Percentiles rank a stretch among this genome's conserved stretches.
These are phyloP conservation scores for Ceratina calcarata DNA, from an alignment of 1,140 invertebrate genomes.

Conservation along the genomic window DNA sequence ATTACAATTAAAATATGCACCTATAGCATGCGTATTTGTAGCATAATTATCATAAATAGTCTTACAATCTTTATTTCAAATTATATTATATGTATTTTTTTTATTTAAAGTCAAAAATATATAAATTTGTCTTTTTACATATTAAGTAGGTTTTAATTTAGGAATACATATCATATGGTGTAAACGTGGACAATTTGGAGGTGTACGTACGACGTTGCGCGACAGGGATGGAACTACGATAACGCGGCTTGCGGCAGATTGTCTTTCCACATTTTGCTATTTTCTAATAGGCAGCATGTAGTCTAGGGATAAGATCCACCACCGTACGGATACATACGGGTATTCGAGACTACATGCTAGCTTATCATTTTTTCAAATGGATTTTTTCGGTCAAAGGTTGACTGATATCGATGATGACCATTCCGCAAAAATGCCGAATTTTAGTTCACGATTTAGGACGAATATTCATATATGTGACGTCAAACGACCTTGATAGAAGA, in stretches of 20 bases:
- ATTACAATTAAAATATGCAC: no score
- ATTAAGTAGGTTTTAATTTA: no score
- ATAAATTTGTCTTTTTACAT: no score
- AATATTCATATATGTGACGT: constrained; percentile 70
- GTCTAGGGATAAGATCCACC: constrained; percentile 75
- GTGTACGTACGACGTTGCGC: background rate
- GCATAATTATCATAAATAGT: no score
- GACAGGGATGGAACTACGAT: background rate
- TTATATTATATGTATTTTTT: no score
- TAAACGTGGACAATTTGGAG: no score
- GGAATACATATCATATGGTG: no score
- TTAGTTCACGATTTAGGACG: constrained; percentile 47
- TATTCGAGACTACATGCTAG: constrained; percentile 79
- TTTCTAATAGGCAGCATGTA: constrained; percentile 75
- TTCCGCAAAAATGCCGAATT: constrained; percentile 25
- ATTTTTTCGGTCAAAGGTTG: constrained; percentile 76
- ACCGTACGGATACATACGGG: constrained; percentile 48
- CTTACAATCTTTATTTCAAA: no score
- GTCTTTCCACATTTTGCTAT: constrained; percentile 64
- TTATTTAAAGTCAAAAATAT: no score
- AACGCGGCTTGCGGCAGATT: constrained; percentile 49
- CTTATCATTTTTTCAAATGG: constrained; percentile 75
- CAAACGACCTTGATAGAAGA: constrained; percentile 59
- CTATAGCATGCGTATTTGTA: no score
- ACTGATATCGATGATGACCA: background rate